Base-by-base conservation (phyloP, 1,140 invertebrate species). In the Berghia stephanieae region DNA sequence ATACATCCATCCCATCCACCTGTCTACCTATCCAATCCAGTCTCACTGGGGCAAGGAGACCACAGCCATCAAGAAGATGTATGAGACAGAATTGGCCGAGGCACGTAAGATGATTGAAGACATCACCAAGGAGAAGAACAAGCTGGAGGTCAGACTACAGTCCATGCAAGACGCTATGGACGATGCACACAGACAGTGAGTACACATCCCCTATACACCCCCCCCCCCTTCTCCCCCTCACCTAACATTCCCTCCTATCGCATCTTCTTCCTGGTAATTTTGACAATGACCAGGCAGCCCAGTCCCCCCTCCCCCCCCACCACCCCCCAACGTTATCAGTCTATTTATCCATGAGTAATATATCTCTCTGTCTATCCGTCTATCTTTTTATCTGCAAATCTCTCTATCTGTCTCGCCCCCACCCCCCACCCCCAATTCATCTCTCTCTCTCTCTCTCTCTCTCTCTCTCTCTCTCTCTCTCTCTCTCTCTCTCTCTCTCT, bases 21-120 rank as follows among this genome's bases (percentile, higher is more conserved):
- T n/a, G n/a, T n/a, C n/a, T n/a, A n/a, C n/a, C n/a, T n/a, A n/a
- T n/a, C n/a, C n/a, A n/a, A n/a, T n/a, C n/a, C n/a, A n/a, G n/a
- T 83, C 85, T 38, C 87, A 90, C 81, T 91, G 88, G 87, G 91
- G 91, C 31, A 88, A 89, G 75, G 90, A 91, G 82, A 89, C 90
- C 1, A 82, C 78, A 57, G 87, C 83, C 72, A 87, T 91, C 69
- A 90, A 90, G 81, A 84, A 87, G 42, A 91, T 91, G 87, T 91
- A 90, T 82, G 91, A 91, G 68, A 85, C 84, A n/a, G 91, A 91
- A 76, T 76, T 91, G 76, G 77, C 83, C 13, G 85, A 88, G 55
- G 85, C 86, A 5, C 70, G 88, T 21, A 81, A 86, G 46, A 77
- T 88, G 31, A 85, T 88, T 60, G 88, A 90, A 75, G 87, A 88